Percentiles rank a stretch among this genome's conserved stretches.
phyloP scores from a whole-genome alignment of 2,797 vertebrate genomes.

The Geotrypetes seraphini region DNA sequence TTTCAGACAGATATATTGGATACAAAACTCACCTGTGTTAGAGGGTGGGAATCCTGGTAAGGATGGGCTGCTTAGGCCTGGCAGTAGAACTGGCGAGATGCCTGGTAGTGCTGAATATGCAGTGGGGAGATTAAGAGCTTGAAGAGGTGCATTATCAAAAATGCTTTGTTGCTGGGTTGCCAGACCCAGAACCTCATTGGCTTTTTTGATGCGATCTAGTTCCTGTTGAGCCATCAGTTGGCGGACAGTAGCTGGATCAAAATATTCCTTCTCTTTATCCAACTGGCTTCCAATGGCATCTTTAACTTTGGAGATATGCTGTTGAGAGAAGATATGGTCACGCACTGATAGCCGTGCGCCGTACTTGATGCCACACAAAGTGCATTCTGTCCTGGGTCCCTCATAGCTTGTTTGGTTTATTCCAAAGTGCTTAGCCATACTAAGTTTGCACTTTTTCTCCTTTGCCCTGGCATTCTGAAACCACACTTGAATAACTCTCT shows the following conservation, averaged over 20 bases:
- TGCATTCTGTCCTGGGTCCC: constrained; percentile 96
- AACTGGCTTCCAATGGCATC: constrained; percentile 98
- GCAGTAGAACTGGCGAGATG: constrained; percentile 92
- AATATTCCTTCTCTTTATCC: constrained; percentile 98
- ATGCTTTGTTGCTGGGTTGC: constrained; percentile 84
- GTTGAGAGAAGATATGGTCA: constrained; percentile 98
- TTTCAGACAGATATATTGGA: too few species aligned
- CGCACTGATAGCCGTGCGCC: constrained; percentile 94
- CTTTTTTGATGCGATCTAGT: constrained; percentile 98
- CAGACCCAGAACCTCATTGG: constrained; percentile 95
- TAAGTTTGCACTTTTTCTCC: constrained; percentile 97
- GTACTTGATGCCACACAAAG: constrained; percentile 97
- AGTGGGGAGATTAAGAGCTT: constrained; percentile 91
- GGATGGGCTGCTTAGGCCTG: constrained; percentile 92
- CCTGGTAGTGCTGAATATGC: constrained; percentile 90
- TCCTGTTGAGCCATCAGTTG: constrained; percentile 98
- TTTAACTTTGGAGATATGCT: constrained; percentile 98
- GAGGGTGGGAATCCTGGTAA: constrained; percentile 94
- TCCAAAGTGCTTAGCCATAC: constrained; percentile 99
- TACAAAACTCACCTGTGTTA: constrained; percentile 96
- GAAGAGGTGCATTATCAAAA: constrained; percentile 88
- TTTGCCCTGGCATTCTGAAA: constrained; percentile 98
- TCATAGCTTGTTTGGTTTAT: constrained; percentile 97
- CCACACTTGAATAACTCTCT: constrained; percentile 99
- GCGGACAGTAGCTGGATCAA: constrained; percentile 96